Conservation (phyloP, 2,797 vertebrate species). For the Cyprinodon diabolis region DNA sequence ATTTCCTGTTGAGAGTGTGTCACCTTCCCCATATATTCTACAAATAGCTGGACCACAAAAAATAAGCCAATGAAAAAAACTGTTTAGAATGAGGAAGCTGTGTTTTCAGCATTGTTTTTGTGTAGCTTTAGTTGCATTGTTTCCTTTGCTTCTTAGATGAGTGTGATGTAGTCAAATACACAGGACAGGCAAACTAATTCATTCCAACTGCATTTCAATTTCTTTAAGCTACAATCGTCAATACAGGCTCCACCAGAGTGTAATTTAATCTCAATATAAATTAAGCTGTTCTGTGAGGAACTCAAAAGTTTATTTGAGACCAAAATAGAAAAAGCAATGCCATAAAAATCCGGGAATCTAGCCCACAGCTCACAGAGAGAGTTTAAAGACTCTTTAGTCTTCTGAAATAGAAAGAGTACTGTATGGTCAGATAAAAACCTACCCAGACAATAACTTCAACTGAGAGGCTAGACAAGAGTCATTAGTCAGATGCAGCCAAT, state of each 20-base stretch:
- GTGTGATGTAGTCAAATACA: background rate
- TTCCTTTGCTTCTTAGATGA: background rate
- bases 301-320: background rate
- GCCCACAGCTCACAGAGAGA: too few relatives aligned
- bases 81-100: conserved; percentile 52
- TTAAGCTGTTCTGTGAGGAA: background rate
- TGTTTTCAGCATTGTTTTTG: background rate
- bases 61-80: conserved; percentile 41
- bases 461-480: background rate
- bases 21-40: conserved; percentile 39
- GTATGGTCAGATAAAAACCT: background rate
- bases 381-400: background rate
- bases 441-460: background rate
- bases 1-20: conserved; percentile 56
- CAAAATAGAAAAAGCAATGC: background rate
- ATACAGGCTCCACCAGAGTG: background rate
- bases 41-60: conserved; percentile 18
- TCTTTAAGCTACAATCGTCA: background rate
- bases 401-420: background rate
- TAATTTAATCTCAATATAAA: background rate
- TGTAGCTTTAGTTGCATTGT: background rate
- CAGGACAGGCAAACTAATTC: background rate
- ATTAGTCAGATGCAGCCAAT: background rate
- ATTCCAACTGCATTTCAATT: background rate
- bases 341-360: background rate